Evolutionary conservation across 2,888 invertebrate genomes (phyloP), one percentile per base, ranked within the genome.

Genomic region (Agriotes lineatus): DNA sequence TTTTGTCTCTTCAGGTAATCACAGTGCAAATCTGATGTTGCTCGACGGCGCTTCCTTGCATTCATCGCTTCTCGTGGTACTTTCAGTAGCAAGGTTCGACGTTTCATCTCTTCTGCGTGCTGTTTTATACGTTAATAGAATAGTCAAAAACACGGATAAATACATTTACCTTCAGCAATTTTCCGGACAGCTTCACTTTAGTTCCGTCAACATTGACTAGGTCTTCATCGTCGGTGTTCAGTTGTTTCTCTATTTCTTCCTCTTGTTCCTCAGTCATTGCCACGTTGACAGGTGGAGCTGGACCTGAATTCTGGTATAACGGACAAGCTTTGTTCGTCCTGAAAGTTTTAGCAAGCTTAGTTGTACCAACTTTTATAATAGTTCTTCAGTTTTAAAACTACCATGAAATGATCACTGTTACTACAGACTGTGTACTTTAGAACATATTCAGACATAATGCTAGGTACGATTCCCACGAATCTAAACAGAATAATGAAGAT

Each of bases 281-380:
- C 1, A 90, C 90, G 76, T 89, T 90, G 39, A 92, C 88, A 0
- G 91, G 88, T 9, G 89, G 88, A 2, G 88, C 82, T 14, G 87
- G 86, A 50, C 88, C 87, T 80, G 80, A 87, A 65, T 91, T 91
- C 68, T 94, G 94, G 84, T 97, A 99, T 56, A 96, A 84, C 0
- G 98, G 99, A 84, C 99, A 99, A 9, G 98, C 96, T 82, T 98
- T 97, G 85, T 99, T 99, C 0, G 99, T 99, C 61, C 97, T 82
- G 77, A 62, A 50, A 58, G 2, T 30, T n/a, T 33, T 12, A 39
- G n/a, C n/a, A 14, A 14, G n/a, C n/a, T n/a, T n/a, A n/a, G n/a
- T n/a, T n/a, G n/a, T n/a, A n/a, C n/a, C n/a, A n/a, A n/a, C n/a
- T n/a, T n/a, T n/a, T n/a, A n/a, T n/a, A n/a, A n/a, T n/a, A n/a